Evolutionary conservation across 2,888 invertebrate genomes (phyloP).

Genomic region (Cyclophora albipunctata): DNA sequence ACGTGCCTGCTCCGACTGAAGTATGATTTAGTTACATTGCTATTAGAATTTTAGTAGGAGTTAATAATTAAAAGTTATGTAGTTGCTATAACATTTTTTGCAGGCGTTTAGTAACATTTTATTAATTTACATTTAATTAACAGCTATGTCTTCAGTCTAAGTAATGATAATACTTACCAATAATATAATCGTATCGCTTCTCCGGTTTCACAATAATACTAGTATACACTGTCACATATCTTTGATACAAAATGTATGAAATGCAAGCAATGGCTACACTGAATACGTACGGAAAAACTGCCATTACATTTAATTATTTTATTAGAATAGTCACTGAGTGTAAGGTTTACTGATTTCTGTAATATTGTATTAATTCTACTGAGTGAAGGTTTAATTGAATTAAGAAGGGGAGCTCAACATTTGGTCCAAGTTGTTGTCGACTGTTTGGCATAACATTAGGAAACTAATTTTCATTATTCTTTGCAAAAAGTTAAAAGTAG

Average conservation of each 20-base stretch:
- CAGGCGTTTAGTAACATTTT: no score
- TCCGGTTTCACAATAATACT: constrained; percentile 50
- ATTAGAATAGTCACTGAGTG: not conserved
- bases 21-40: no score
- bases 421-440: constrained; percentile 1
- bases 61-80: no score
- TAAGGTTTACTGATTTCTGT: constrained; percentile 24
- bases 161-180: constrained; percentile 42
- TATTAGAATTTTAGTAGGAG: no score
- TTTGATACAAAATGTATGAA: constrained; percentile 56
- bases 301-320: constrained; percentile 30
- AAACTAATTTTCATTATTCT: not conserved
- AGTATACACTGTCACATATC: constrained; percentile 40
- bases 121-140: no score
- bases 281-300: constrained; percentile 43
- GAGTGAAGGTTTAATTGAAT: constrained; percentile 51
- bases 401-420: constrained; percentile 42
- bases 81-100: no score
- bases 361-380: constrained; percentile 33
- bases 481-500: not conserved
- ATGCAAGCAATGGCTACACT: constrained; percentile 39
- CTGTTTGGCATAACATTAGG: not conserved
- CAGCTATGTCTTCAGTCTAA: no score
- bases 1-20: constrained; percentile 79
- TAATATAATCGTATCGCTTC: constrained; percentile 62